Percentiles rank a stretch among this genome's conserved stretches.
Evolutionary conservation across 1,140 invertebrate genomes (phyloP).

Genomic region (Drosophila sucinea): DNA sequence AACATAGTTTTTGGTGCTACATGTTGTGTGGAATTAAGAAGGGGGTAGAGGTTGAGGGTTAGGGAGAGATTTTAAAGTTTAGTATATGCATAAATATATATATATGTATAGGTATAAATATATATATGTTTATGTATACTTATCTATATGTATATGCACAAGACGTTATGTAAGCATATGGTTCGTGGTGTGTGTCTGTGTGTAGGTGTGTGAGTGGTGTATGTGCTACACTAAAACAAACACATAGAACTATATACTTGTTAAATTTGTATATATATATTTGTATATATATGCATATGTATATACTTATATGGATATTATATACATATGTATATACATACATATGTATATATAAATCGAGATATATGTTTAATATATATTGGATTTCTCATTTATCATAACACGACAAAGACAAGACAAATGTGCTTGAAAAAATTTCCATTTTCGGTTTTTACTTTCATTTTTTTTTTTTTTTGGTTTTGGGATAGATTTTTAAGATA

Average conservation of each 20-base stretch:
- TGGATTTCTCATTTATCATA: slow-evolving; percentile 28
- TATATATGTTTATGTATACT: slow-evolving; percentile 13
- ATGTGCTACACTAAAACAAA: slow-evolving; percentile 16
- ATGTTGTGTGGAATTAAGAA: slow-evolving; percentile 4
- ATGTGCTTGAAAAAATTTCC: slow-evolving; percentile 31
- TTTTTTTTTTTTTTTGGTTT: not conserved
- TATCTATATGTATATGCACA: slow-evolving; percentile 24
- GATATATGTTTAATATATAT: slow-evolving; percentile 24
- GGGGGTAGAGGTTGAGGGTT: not conserved
- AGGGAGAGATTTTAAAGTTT: not conserved
- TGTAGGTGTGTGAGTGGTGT: not conserved
- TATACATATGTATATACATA: slow-evolving; percentile 18
- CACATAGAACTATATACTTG: slow-evolving; percentile 15
- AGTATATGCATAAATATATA: slow-evolving; percentile 4
- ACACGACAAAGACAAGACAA: slow-evolving; percentile 38
- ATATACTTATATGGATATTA: slow-evolving; percentile 9
- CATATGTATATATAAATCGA: slow-evolving; percentile 18
- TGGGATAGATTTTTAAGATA: slow-evolving; percentile 12
- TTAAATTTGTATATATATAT: slow-evolving; percentile 26
- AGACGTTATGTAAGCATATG: slow-evolving; percentile 12
- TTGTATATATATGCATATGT: not conserved
- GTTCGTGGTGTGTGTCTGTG: slow-evolving; percentile 4
- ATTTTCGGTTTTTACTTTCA: not conserved
- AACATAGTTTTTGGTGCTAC: slow-evolving; percentile 17
- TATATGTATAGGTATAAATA: slow-evolving; percentile 4